Conservation (phyloP, 2,113 vertebrate species). For the Verasper variegatus region DNA sequence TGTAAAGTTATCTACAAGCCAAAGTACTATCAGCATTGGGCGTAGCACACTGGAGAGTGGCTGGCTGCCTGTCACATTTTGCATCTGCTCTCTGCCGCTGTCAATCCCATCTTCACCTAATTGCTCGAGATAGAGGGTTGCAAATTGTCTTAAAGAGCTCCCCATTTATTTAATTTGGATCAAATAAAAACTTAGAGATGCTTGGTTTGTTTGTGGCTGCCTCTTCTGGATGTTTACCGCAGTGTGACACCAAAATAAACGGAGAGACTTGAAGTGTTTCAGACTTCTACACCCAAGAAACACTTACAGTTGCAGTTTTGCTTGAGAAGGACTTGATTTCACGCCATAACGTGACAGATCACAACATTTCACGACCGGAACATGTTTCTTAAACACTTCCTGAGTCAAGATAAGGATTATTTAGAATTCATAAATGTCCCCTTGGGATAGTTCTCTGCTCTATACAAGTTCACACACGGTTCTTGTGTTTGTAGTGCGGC, state of each 20-base stretch:
- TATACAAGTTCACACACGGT: slow-evolving; percentile 12
- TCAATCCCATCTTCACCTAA: slow-evolving; percentile 61
- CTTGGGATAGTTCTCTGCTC: background rate
- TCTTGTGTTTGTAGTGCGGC: background rate
- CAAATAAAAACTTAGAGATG: slow-evolving; percentile 43
- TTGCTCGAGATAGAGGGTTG: slow-evolving; percentile 60
- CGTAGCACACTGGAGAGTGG: slow-evolving; percentile 43
- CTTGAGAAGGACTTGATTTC: slow-evolving; percentile 7
- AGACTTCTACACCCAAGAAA: background rate
- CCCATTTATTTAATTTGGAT: slow-evolving; percentile 42
- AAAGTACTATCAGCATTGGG: slow-evolving; percentile 50
- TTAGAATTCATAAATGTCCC: slow-evolving; percentile 4
- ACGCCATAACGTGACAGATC: background rate
- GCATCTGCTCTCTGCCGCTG: slow-evolving; percentile 53
- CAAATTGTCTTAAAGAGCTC: slow-evolving; percentile 61
- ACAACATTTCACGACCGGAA: background rate
- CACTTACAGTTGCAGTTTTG: background rate
- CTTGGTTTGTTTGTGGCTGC: slow-evolving; percentile 40
- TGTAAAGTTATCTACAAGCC: slow-evolving; percentile 64
- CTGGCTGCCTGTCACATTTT: slow-evolving; percentile 58
- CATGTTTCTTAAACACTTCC: slow-evolving; percentile 7
- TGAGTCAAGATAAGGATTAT: background rate
- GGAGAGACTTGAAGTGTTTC: background rate
- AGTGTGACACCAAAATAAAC: slow-evolving; percentile 39
- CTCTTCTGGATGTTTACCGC: slow-evolving; percentile 43